phyloP scores from a whole-genome alignment of 1,140 invertebrate genomes.

The Dendrolimus kikuchii region DNA sequence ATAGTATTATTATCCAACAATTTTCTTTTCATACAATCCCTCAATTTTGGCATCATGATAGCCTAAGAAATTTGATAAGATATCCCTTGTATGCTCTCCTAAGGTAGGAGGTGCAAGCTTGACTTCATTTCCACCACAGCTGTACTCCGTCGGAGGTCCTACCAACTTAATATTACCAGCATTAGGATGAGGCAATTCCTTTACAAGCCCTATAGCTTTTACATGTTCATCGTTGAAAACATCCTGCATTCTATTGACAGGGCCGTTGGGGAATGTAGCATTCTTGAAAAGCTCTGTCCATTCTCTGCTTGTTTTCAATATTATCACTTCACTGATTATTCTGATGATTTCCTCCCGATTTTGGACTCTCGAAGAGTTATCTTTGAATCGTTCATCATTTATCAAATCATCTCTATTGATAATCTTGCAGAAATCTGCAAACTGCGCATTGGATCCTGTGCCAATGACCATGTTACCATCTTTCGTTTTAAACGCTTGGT shows the following conservation, averaged over 20 bases:
- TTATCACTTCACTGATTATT: constrained; percentile 77
- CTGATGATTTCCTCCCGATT: constrained; percentile 81
- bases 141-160: constrained; percentile 89
- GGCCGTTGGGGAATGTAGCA: constrained; percentile 88
- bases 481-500: constrained; percentile 88
- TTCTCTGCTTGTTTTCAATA: constrained; percentile 79
- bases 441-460: constrained; percentile 86
- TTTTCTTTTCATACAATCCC: constrained; percentile 54
- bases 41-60: constrained; percentile 77
- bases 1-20: constrained; percentile 27
- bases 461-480: constrained; percentile 90
- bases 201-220: constrained; percentile 81
- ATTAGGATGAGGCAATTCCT: constrained; percentile 81
- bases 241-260: constrained; percentile 89
- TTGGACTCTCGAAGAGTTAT: constrained; percentile 83
- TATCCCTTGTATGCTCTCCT: constrained; percentile 89
- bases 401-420: constrained; percentile 77
- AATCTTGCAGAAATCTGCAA: constrained; percentile 78
- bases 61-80: constrained; percentile 81
- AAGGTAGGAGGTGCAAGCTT: constrained; percentile 86
- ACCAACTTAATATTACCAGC: constrained; percentile 85
- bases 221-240: constrained; percentile 93
- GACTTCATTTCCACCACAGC: constrained; percentile 78
- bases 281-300: constrained; percentile 85
- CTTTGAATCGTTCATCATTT: constrained; percentile 77